Conservation (phyloP, 2,888 invertebrate species). For the Drosophila quinaria region DNA sequence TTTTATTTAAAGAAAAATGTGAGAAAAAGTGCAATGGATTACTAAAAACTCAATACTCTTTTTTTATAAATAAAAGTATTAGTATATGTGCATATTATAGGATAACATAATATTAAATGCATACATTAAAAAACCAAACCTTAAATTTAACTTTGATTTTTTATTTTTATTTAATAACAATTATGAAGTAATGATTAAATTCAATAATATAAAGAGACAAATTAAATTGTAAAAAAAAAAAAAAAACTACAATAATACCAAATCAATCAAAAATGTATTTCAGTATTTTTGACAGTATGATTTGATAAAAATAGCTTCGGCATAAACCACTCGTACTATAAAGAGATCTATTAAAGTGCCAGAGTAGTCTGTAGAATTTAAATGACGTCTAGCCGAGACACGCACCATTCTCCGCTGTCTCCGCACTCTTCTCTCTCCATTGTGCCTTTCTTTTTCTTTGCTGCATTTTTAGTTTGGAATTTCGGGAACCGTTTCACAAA, state of each 20-base stretch:
- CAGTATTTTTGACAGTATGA: too few relatives aligned
- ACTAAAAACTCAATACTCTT: neutral
- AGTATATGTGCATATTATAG: neutral
- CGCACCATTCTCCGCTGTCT: constrained; percentile 28
- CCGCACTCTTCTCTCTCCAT: neutral
- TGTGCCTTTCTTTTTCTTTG: constrained; percentile 1
- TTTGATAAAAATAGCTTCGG: neutral
- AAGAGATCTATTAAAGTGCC: constrained; percentile 17
- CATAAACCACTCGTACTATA: neutral
- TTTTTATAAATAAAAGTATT: too few relatives aligned
- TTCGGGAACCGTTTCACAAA: constrained; percentile 51
- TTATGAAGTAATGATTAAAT: too few relatives aligned
- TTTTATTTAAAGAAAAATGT: constrained; percentile 10
- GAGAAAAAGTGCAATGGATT: neutral
- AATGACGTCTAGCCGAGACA: constrained; percentile 46
- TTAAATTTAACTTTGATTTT: too few relatives aligned
- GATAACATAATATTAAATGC: too few relatives aligned
- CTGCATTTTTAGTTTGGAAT: constrained; percentile 26
- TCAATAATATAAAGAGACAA: too few relatives aligned
- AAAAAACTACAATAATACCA: too few relatives aligned
- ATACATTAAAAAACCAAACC: too few relatives aligned
- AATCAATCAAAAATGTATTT: too few relatives aligned
- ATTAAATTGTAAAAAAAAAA: too few relatives aligned
- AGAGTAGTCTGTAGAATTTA: constrained; percentile 32
- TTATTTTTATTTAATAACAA: too few relatives aligned